These are phyloP conservation scores for Rana temporaria DNA, from an alignment of 2,113 vertebrate species.

Conservation along the genomic window DNA sequence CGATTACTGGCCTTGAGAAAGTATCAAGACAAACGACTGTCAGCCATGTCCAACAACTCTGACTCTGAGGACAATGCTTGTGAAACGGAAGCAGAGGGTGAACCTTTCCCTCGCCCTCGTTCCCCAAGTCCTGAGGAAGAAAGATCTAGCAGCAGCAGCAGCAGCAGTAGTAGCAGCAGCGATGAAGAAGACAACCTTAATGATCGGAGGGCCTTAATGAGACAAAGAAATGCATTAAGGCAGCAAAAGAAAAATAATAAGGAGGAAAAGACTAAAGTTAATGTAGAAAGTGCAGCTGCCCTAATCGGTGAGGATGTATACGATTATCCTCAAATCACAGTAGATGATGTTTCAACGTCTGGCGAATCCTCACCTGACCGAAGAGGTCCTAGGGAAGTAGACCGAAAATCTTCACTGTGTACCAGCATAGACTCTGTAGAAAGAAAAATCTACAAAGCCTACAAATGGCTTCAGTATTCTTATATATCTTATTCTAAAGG, in stretches of 20 bases:
- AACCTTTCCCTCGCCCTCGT: conserved; percentile 89
- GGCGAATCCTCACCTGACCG: conserved; percentile 79
- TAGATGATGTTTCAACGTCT: conserved; percentile 89
- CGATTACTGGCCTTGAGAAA: conserved; percentile 76
- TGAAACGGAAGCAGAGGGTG: conserved; percentile 78
- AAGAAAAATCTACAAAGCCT: conserved; percentile 82
- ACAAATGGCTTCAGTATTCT: conserved; percentile 82
- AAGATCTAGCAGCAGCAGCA: conserved; percentile 86
- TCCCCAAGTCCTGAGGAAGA: conserved; percentile 90
- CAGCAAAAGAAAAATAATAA: conserved; percentile 78
- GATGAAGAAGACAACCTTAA: conserved; percentile 81
- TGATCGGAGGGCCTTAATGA: conserved; percentile 78
- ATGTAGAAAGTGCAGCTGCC: conserved; percentile 66
- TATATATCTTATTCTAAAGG: conserved; percentile 78
- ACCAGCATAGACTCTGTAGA: conserved; percentile 79
- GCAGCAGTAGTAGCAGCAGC: conserved; percentile 70
- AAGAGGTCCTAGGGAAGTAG: conserved; percentile 63
- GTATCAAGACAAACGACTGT: conserved; percentile 84
- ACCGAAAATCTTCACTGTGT: conserved; percentile 70
- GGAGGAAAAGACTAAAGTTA: conserved; percentile 76
- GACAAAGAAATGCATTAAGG: conserved; percentile 87
- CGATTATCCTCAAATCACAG: conserved; percentile 89
- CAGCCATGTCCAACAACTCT: conserved; percentile 88
- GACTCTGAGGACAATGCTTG: conserved; percentile 81
- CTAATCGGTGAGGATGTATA: conserved; percentile 88